These are phyloP conservation scores for Setophaga kirtlandii DNA, from an alignment of 2,113 vertebrate genomes.

Conservation along the genomic window DNA sequence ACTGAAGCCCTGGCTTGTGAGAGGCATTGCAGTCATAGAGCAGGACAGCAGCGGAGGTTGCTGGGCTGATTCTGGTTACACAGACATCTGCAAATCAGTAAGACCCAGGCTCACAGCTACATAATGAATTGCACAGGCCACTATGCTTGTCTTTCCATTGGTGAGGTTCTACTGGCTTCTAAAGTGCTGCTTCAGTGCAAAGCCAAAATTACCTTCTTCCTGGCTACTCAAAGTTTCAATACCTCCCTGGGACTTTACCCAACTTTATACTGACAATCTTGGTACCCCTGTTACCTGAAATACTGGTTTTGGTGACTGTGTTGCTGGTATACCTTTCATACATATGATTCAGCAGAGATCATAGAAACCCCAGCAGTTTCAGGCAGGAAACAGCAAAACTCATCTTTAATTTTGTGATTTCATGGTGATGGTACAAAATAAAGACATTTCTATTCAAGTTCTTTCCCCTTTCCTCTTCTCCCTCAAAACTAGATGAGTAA, in stretches of 20 bases:
- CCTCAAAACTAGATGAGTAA: neutral
- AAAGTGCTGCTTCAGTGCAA: neutral
- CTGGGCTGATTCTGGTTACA: neutral
- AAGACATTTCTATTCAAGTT: neutral
- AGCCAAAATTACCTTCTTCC: neutral
- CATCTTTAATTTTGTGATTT: neutral
- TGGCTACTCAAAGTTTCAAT: neutral
- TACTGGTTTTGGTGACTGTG: neutral
- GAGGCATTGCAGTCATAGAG: neutral
- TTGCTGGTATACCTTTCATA: neutral
- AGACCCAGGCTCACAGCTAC: neutral
- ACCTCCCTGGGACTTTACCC: neutral
- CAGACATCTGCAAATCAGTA: neutral
- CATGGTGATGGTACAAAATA: neutral
- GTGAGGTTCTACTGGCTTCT: neutral
- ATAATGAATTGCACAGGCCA: neutral
- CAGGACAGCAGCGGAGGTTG: neutral
- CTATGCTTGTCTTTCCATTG: neutral
- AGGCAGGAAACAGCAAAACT: neutral
- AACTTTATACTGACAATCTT: neutral
- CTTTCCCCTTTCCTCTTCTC: neutral
- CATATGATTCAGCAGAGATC: neutral
- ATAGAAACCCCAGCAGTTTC: neutral
- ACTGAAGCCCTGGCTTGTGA: neutral
- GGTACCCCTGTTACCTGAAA: neutral